These are phyloP conservation scores for Oikopleura albicans DNA, from an alignment of 23 tunicate genomes.

Conservation along the genomic window DNA sequence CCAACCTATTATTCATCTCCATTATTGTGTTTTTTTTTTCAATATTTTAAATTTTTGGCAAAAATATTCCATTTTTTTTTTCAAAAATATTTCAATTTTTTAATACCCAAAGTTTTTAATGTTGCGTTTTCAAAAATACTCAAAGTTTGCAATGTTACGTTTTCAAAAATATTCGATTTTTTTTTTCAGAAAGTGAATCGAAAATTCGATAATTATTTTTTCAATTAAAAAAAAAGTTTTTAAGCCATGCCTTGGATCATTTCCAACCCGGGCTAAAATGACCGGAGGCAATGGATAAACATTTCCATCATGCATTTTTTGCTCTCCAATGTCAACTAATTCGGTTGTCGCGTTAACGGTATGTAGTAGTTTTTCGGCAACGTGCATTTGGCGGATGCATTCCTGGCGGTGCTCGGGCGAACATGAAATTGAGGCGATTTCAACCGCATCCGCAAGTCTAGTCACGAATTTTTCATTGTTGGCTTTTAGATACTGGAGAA, in stretches of 20 bases:
- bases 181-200: too few relatives aligned
- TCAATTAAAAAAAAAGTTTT: too few relatives aligned
- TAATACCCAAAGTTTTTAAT: too few relatives aligned
- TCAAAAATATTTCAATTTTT: too few relatives aligned
- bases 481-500: conserved; percentile 41
- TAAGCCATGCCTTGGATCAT: conserved; percentile 78
- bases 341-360: neutral
- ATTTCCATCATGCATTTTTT: conserved; percentile 48
- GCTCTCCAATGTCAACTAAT: conserved; percentile 16
- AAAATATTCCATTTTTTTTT: too few relatives aligned
- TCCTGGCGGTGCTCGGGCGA: conserved; percentile 73
- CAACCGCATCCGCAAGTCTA: conserved; percentile 67
- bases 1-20: too few relatives aligned
- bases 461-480: conserved; percentile 39
- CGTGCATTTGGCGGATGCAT: conserved; percentile 34
- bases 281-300: conserved; percentile 66
- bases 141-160: too few relatives aligned
- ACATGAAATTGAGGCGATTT: conserved; percentile 76
- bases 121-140: too few relatives aligned
- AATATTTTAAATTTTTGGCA: too few relatives aligned
- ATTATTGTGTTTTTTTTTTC: too few relatives aligned
- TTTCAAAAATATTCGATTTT: too few relatives aligned
- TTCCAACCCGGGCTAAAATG: conserved; percentile 46
- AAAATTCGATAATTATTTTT: too few relatives aligned
- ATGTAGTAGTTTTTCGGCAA: conserved; percentile 33